phyloP scores from a whole-genome alignment of 2,113 vertebrate species.

The Hippocampus comes region DNA sequence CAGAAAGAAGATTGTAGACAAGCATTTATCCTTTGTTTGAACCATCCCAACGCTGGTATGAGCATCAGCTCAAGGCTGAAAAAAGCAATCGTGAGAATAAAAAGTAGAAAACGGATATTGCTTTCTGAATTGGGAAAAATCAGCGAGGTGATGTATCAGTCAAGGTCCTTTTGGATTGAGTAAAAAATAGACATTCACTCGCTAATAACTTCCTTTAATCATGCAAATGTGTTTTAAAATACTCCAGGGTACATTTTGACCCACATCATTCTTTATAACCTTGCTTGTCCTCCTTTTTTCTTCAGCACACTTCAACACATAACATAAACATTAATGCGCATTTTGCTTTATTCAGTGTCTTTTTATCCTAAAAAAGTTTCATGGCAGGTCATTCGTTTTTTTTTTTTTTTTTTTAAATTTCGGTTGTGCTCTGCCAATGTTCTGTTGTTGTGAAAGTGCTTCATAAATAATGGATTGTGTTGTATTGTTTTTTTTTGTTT shows the following conservation, averaged over 20 bases:
- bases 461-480: not conserved
- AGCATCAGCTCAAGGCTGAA: conserved; percentile 19
- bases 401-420: not conserved
- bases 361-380: not conserved
- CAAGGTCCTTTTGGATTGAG: conserved; percentile 27
- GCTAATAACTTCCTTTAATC: conserved; percentile 45
- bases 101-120: conserved; percentile 29
- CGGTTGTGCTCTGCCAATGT: too few species aligned
- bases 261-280: conserved; percentile 26
- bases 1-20: too few species aligned
- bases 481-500: too few species aligned
- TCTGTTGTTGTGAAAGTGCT: not conserved
- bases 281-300: not conserved
- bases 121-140: conserved; percentile 31
- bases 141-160: conserved; percentile 12
- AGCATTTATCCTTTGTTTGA: too few species aligned
- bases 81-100: conserved; percentile 22
- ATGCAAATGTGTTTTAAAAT: conserved; percentile 38
- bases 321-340: not conserved
- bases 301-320: not conserved
- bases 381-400: not conserved
- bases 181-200: conserved; percentile 41
- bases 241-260: conserved; percentile 30
- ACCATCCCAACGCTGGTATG: not conserved
- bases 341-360: not conserved